Evolutionary conservation across 2,888 invertebrate genomes (phyloP).

Genomic region (Hirtodrosophila cameraria): DNA sequence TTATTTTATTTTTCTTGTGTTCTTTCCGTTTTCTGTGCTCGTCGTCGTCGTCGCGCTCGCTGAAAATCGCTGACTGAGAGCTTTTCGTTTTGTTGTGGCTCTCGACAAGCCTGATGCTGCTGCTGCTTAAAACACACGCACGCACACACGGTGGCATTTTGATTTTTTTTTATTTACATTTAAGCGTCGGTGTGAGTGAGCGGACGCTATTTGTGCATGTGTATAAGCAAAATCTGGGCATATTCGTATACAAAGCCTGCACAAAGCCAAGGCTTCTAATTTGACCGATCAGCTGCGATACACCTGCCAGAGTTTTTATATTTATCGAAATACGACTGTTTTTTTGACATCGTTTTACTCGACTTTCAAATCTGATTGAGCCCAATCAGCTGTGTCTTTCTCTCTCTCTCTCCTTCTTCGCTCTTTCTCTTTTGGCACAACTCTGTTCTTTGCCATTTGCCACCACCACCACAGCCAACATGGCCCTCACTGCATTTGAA

Average conservation of each 20-base stretch:
- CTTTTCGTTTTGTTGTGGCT: conserved; percentile 19
- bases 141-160: conserved; percentile 9
- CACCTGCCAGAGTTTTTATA: conserved; percentile 1
- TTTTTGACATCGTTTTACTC: conserved; percentile 9
- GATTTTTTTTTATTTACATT: conserved; percentile 1
- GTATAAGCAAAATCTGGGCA: conserved; percentile 6
- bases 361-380: background rate
- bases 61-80: conserved; percentile 26
- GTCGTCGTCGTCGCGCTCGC: conserved; percentile 1
- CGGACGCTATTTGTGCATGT: background rate
- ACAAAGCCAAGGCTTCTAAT: conserved; percentile 11
- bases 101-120: conserved; percentile 1
- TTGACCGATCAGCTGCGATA: conserved; percentile 36
- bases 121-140: background rate
- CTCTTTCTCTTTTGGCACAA: background rate
- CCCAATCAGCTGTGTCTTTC: conserved; percentile 31
- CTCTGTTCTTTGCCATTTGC: conserved; percentile 14
- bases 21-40: conserved; percentile 9
- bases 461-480: conserved; percentile 28
- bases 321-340: conserved; percentile 35
- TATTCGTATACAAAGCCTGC: conserved; percentile 14
- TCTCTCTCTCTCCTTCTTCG: background rate
- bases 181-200: conserved; percentile 1
- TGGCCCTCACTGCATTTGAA: conserved; percentile 27
- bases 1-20: conserved; percentile 8